Evolutionary conservation across 2,888 invertebrate species (phyloP).

Genomic region (Andrena chrysosceles): DNA sequence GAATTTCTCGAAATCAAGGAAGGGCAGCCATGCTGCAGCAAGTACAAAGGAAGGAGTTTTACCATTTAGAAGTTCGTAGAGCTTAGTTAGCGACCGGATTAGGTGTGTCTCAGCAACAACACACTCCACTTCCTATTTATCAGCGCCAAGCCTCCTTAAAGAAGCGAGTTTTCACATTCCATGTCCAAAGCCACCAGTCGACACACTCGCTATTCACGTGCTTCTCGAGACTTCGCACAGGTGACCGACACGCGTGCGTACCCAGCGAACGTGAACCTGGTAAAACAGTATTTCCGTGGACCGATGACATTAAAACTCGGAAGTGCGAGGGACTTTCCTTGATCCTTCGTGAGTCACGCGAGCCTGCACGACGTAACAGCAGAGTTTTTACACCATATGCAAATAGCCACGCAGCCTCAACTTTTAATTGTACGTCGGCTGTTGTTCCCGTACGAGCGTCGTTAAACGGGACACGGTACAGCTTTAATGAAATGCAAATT

Average conservation of each 20-base stretch:
- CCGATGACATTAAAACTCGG: slow-evolving; percentile 68
- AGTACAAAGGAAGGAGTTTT: no score
- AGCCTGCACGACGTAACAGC: slow-evolving; percentile 42
- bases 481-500: slow-evolving; percentile 57
- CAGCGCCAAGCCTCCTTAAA: neutral
- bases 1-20: no score
- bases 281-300: slow-evolving; percentile 70
- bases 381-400: slow-evolving; percentile 64
- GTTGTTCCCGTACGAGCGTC: slow-evolving; percentile 18
- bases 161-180: slow-evolving; percentile 19
- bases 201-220: slow-evolving; percentile 23
- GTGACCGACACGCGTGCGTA: slow-evolving; percentile 53
- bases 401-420: slow-evolving; percentile 48
- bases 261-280: slow-evolving; percentile 55
- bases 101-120: no score
- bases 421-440: slow-evolving; percentile 57
- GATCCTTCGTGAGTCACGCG: slow-evolving; percentile 70
- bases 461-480: slow-evolving; percentile 47
- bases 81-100: no score
- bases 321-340: slow-evolving; percentile 51
- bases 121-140: neutral
- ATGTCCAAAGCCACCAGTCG: neutral
- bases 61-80: no score
- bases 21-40: no score
- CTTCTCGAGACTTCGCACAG: slow-evolving; percentile 19